Conservation (phyloP, 2,888 invertebrate genomes). For the Synanthedon andrenaeformis region DNA sequence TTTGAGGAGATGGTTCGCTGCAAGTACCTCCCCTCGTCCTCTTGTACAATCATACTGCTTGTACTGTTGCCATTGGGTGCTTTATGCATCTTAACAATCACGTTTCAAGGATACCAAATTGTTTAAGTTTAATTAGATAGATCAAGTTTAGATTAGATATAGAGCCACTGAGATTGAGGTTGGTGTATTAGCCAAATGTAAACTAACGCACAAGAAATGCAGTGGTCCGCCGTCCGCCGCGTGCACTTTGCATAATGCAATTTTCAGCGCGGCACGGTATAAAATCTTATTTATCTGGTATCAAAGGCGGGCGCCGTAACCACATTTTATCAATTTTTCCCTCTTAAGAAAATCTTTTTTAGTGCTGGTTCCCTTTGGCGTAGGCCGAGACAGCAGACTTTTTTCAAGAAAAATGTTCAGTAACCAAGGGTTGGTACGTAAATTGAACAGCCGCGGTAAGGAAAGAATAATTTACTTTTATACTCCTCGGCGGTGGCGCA, state of each 20-base stretch:
- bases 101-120: neutral
- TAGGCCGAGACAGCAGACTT: neutral
- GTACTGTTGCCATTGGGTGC: neutral
- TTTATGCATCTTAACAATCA: too few relatives aligned
- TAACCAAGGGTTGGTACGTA: neutral
- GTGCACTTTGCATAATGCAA: neutral
- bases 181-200: neutral
- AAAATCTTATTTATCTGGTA: neutral
- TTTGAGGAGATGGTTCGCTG: constrained; percentile 11
- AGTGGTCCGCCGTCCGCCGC: neutral
- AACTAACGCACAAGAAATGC: neutral
- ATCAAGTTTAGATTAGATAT: neutral
- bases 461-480: neutral
- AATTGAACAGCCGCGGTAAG: neutral
- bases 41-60: neutral
- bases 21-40: constrained; percentile 3
- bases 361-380: too few relatives aligned
- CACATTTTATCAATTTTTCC: neutral
- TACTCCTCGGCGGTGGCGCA: neutral
- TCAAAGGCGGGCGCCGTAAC: neutral
- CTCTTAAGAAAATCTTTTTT: too few relatives aligned
- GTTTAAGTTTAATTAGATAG: neutral
- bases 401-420: neutral
- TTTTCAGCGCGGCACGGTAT: neutral
- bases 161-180: neutral